Percentiles rank a stretch among this genome's conserved stretches.
phyloP scores from a whole-genome alignment of 1,140 invertebrate genomes.

The Euura lappo region DNA sequence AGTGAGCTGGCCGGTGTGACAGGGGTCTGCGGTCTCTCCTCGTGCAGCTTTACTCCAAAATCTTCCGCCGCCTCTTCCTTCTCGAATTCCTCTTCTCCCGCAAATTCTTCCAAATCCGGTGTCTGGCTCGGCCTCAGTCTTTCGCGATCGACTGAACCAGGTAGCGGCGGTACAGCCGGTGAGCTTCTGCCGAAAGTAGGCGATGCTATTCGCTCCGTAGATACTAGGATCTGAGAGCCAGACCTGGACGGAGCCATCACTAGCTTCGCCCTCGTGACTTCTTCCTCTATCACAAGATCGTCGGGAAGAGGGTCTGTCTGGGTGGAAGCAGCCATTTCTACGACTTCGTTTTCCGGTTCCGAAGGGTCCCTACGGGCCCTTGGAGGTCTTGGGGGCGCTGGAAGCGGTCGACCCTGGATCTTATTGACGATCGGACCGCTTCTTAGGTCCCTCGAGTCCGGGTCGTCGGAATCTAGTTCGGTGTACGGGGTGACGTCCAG shows the following conservation, averaged over 20 bases:
- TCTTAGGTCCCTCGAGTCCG: conserved; percentile 67
- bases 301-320: conserved; percentile 83
- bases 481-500: conserved; percentile 64
- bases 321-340: conserved; percentile 77
- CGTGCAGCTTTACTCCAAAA: conserved; percentile 8
- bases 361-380: conserved; percentile 56
- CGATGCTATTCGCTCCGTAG: conserved; percentile 50
- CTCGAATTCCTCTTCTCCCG: neutral
- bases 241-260: conserved; percentile 49
- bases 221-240: conserved; percentile 54
- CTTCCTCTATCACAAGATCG: conserved; percentile 73
- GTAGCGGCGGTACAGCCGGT: conserved; percentile 22
- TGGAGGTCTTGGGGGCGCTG: conserved; percentile 81
- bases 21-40: conserved; percentile 16
- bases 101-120: conserved; percentile 8
- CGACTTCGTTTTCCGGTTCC: conserved; percentile 43
- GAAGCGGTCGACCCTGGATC: conserved; percentile 80
- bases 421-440: conserved; percentile 76
- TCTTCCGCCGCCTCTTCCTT: conserved; percentile 8
- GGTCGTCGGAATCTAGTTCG: conserved; percentile 65
- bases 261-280: conserved; percentile 51
- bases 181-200: conserved; percentile 25
- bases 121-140: conserved; percentile 10
- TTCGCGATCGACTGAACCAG: conserved; percentile 2
- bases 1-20: conserved; percentile 22